Evolutionary conservation across 2,797 vertebrate species (phyloP).

Genomic region (Chanos chanos): DNA sequence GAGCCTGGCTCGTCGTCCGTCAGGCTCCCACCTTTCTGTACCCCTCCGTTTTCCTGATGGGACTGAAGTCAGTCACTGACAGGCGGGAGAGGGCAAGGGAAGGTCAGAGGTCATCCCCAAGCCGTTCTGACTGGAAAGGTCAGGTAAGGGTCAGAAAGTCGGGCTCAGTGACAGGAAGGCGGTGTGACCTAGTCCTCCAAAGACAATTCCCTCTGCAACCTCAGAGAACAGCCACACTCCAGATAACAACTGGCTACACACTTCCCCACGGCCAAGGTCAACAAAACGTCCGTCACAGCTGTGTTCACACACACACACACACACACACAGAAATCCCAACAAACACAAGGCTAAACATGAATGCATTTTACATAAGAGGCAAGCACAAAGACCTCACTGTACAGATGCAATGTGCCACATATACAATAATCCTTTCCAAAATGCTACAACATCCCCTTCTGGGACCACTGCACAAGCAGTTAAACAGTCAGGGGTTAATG

Average conservation of each 20-base stretch:
- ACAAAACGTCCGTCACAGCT: neutral
- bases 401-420: no score
- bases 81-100: slow-evolving; percentile 37
- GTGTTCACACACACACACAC: neutral
- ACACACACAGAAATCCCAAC: neutral
- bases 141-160: slow-evolving; percentile 29
- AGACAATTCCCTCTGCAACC: slow-evolving; percentile 10
- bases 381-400: no score
- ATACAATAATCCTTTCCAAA: no score
- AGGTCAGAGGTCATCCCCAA: slow-evolving; percentile 42
- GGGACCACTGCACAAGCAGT: no score
- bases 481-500: no score
- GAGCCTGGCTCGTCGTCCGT: slow-evolving; percentile 28
- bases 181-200: slow-evolving; percentile 27
- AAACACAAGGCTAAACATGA: neutral
- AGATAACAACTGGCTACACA: slow-evolving; percentile 14
- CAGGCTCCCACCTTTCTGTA: slow-evolving; percentile 39
- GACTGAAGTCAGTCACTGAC: slow-evolving; percentile 32
- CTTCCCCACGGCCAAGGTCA: slow-evolving; percentile 24
- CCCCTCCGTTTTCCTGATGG: slow-evolving; percentile 33
- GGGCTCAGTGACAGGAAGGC: slow-evolving; percentile 41
- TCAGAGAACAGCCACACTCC: slow-evolving; percentile 16
- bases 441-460: no score
- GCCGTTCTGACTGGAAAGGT: slow-evolving; percentile 40
- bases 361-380: no score